phyloP scores from a whole-genome alignment of 2,113 vertebrate species.

The Vidua chalybeata region DNA sequence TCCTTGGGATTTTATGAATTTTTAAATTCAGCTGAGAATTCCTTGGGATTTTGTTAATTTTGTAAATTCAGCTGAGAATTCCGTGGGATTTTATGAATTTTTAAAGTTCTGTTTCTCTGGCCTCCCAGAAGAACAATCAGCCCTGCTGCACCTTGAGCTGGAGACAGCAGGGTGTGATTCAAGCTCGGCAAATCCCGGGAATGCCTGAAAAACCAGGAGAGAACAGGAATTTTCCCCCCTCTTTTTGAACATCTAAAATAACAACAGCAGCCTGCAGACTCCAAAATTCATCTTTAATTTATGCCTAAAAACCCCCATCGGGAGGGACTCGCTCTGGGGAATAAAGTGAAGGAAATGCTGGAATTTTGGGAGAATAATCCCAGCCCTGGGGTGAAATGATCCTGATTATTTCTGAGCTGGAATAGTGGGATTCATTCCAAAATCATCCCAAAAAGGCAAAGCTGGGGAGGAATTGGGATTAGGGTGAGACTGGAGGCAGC shows the following conservation, averaged over 20 bases:
- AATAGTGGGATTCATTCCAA: neutral
- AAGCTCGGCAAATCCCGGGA: neutral
- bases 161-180: neutral
- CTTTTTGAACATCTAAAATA: neutral
- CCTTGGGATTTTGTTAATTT: rapidly evolving
- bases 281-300: neutral
- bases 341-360: neutral
- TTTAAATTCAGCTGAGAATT: neutral
- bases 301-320: rapidly evolving
- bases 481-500: neutral
- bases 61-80: neutral
- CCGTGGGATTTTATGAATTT: neutral
- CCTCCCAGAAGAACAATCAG: rapidly evolving
- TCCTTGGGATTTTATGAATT: rapidly evolving
- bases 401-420: neutral
- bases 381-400: neutral
- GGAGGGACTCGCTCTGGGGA: neutral
- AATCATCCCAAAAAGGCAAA: neutral
- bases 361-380: neutral
- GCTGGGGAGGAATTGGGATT: neutral
- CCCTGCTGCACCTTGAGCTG: neutral
- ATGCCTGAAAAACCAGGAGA: neutral
- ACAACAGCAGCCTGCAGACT: neutral
- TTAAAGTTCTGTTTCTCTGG: neutral
- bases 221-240: neutral